phyloP scores from a whole-genome alignment of 2,797 vertebrate species.

The Phyllotis vaccarum region DNA sequence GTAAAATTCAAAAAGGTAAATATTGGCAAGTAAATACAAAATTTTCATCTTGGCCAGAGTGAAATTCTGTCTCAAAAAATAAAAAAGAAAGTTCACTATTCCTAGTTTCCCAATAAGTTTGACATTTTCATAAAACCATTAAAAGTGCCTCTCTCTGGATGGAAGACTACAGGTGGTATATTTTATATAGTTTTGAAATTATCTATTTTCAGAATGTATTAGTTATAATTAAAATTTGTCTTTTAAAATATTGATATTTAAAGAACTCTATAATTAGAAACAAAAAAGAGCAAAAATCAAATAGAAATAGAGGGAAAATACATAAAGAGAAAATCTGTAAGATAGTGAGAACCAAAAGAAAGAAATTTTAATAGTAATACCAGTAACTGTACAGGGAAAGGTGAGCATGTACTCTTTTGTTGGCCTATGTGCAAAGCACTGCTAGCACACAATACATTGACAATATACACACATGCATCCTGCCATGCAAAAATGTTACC shows the following conservation, averaged over 20 bases:
- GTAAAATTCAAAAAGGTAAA: not conserved
- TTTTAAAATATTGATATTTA: slow-evolving; percentile 36
- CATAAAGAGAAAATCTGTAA: not conserved
- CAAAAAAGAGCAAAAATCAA: not conserved
- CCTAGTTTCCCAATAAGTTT: slow-evolving; percentile 5
- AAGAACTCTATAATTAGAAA: slow-evolving; percentile 11
- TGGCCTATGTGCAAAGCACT: not conserved
- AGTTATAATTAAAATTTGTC: not conserved
- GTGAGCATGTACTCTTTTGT: not conserved
- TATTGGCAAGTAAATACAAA: not conserved
- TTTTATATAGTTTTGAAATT: not conserved
- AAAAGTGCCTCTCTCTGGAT: not conserved
- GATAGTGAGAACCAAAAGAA: slow-evolving; percentile 24
- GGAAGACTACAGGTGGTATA: not conserved
- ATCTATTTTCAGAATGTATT: not conserved
- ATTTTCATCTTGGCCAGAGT: not conserved
- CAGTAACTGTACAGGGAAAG: not conserved
- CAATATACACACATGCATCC: not conserved
- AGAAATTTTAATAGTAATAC: not conserved
- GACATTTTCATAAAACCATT: not conserved
- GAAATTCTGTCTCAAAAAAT: not conserved
- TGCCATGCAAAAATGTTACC: not conserved
- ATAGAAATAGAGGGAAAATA: not conserved
- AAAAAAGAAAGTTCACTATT: not conserved
- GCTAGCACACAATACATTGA: not conserved